Evolutionary conservation across 2,888 invertebrate species (phyloP).

Genomic region (Phragmatobia fuliginosa): DNA sequence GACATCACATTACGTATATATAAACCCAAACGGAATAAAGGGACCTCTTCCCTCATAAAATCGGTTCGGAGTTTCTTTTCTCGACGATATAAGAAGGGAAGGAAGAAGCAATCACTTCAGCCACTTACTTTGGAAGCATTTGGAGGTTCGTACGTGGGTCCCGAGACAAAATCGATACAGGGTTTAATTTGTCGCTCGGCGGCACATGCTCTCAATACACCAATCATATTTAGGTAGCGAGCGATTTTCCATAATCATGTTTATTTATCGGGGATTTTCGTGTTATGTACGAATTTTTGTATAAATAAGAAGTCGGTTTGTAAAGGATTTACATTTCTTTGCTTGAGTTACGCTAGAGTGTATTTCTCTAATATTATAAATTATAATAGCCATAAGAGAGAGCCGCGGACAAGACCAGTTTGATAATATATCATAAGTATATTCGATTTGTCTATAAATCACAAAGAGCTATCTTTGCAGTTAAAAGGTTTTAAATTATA

Average conservation of each 20-base stretch:
- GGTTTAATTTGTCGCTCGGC: slow-evolving; percentile 49
- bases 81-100: background rate
- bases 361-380: too few species aligned
- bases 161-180: slow-evolving; percentile 39
- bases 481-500: background rate
- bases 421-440: background rate
- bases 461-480: background rate
- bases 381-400: too few species aligned
- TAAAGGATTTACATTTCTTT: background rate
- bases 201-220: slow-evolving; percentile 39
- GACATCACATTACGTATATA: background rate
- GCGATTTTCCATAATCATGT: background rate
- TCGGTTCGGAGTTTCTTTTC: background rate
- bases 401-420: too few species aligned
- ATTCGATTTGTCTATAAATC: background rate
- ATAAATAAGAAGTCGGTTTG: slow-evolving; percentile 1
- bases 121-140: slow-evolving; percentile 23
- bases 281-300: slow-evolving; percentile 2
- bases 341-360: background rate
- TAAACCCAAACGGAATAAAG: background rate
- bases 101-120: background rate
- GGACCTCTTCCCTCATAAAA: background rate
- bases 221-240: slow-evolving; percentile 43
- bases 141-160: slow-evolving; percentile 17
- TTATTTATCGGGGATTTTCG: background rate